Conservation (phyloP, 2,888 invertebrate species). For the Oligia strigilis region DNA sequence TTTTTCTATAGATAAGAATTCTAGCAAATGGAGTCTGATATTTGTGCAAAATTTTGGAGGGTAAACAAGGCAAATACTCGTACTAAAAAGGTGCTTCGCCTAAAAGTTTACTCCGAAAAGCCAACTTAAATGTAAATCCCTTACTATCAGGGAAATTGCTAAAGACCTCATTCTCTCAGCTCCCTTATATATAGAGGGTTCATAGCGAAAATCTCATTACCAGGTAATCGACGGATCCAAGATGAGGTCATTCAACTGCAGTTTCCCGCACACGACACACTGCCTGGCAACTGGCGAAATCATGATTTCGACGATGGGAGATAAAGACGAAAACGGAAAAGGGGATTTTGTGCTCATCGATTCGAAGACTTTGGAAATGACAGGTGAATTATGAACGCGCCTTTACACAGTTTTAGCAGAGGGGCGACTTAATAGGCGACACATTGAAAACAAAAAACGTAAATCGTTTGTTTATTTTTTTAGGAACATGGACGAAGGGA, state of each 20-base stretch:
- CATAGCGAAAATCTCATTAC: constrained; percentile 83
- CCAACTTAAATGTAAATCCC: constrained; percentile 67
- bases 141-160: constrained; percentile 66
- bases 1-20: constrained; percentile 9
- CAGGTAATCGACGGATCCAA: constrained; percentile 95
- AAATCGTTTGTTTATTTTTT: constrained; percentile 60
- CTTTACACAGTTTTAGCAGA: constrained; percentile 63
- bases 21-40: constrained; percentile 22
- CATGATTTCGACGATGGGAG: constrained; percentile 98
- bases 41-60: constrained; percentile 24
- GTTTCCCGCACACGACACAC: constrained; percentile 98
- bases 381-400: constrained; percentile 87
- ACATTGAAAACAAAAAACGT: constrained; percentile 41
- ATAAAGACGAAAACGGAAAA: constrained; percentile 95
- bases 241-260: constrained; percentile 93
- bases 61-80: constrained; percentile 45
- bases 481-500: constrained; percentile 94
- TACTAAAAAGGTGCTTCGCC: constrained; percentile 38
- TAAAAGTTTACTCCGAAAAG: constrained; percentile 51
- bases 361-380: constrained; percentile 94
- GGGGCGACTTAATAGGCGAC: constrained; percentile 38
- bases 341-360: constrained; percentile 97
- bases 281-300: constrained; percentile 98
- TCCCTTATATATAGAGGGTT: constrained; percentile 74
- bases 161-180: constrained; percentile 67